Evolutionary conservation across 2,888 invertebrate genomes (phyloP), one percentile per base, ranked within the genome.

Genomic region (Rugalucina vietnamica): DNA sequence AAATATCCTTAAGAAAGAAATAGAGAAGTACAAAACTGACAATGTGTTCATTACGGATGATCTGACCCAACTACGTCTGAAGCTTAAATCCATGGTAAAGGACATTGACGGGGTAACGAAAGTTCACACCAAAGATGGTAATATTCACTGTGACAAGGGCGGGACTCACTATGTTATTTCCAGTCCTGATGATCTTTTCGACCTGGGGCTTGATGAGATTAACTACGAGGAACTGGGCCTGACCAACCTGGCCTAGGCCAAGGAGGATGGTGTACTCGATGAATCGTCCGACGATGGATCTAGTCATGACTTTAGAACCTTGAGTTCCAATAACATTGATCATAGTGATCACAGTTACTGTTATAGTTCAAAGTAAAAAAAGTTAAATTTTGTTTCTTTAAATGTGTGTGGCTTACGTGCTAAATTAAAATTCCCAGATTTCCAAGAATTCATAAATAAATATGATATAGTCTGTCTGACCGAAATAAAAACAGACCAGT

Each of bases 21-120:
- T 60, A 29, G 60, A 27, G 8, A 60, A 60, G 24, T 60, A 27
- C 27, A 60, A 27, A 24, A 29, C 60, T 60, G 60, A 60, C 1
- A 60, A 60, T 60, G 60, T 60, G 5, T 60, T 29, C 14, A 60
- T 60, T 60, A 60, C 76, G 1, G 65, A 76, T 65, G 76, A 76
- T 39, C 76, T 76, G 1, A 76, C 60, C 60, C 60, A 60, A 14
- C 60, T 60, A 27, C 60, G 29, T 10, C 27, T 60, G 12, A 60
- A 60, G 14, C 27, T 60, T 24, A 27, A 60, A 60, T n/a, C 60
- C 14, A 27, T 60, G 24, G 36, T 76, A 39, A 65, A 76, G 32
- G 65, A 76, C 27, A 60, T 37, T 65, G 21, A 27, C 2, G 60
- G 60, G 24, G 60, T 60, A 8, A 27, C 60, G 5, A 60, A 27